Base-by-base conservation (phyloP, 2,113 vertebrate genomes). In the Rutilus rutilus region DNA sequence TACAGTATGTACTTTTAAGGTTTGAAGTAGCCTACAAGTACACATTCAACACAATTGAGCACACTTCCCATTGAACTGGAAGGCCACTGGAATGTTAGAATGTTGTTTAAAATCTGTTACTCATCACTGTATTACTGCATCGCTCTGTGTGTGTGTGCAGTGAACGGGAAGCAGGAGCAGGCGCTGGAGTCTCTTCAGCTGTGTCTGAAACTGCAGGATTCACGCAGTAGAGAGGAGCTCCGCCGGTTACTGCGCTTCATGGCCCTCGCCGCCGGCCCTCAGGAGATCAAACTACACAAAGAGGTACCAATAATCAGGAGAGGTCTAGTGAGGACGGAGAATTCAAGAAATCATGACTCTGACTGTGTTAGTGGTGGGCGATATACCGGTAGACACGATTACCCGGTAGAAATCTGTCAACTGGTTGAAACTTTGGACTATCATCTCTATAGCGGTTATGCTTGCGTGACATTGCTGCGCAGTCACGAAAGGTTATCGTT, bases 111-210 rank as follows among this genome's bases (percentile, higher is more conserved):
- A 9, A 33, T 65, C 15, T 8, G 17, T 36, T 9, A 10, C 5
- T 19, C 9, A 5, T n/a, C 15, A 73, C 2, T 6, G 14, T 2
- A 47, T 23, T 6, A 17, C 4, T 62, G 23, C 42, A 45, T 33
- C 3, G 33, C 0, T 33, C 33, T 33, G 59, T 47, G 11, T 47
- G 11, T 82, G 62, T 84, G 59, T 69, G 67, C 87, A 99, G 98
- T 99, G 88, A 99, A 99, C 67, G 98, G 98, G 65, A 99, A 99
- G 93, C 95, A 90, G 50, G 97, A 97, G 42, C 96, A 95, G 86
- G 98, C 97, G 50, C 86, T 98, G 86, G 98, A 99, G 93, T 95
- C 97, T 25, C 87, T 98, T 88, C 98, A 99, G 84, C 95, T 99
- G 57, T 97, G 97, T 90, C 87, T 99, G 87, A 99, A 97, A 89